Percentiles rank a stretch among this genome's conserved stretches.
phyloP scores from a whole-genome alignment of 2,888 invertebrate genomes.

The Sisyra terminalis region DNA sequence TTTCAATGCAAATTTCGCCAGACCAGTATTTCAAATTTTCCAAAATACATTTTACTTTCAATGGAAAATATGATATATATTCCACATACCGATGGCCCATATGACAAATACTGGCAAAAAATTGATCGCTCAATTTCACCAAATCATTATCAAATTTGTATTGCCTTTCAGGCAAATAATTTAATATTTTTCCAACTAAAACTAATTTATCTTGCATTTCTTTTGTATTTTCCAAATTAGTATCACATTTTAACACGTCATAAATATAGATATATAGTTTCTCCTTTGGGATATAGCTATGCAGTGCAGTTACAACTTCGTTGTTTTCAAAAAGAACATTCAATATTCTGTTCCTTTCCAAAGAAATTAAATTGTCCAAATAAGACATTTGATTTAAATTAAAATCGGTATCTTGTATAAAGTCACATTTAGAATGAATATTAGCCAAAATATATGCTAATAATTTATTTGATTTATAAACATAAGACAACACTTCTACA shows the following conservation, averaged over 20 bases:
- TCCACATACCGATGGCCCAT: slow-evolving; percentile 25
- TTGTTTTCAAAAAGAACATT: slow-evolving; percentile 38
- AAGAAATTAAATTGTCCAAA: slow-evolving; percentile 39
- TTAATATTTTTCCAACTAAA: slow-evolving; percentile 28
- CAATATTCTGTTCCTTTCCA: slow-evolving; percentile 34
- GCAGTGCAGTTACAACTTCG: slow-evolving; percentile 39
- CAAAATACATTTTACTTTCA: slow-evolving; percentile 33
- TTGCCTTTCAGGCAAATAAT: slow-evolving; percentile 39
- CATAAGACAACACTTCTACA: slow-evolving; percentile 38
- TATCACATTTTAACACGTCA: slow-evolving; percentile 10
- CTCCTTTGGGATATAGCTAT: slow-evolving; percentile 34
- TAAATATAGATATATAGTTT: slow-evolving; percentile 34
- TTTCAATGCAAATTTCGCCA: slow-evolving; percentile 34
- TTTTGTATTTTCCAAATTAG: slow-evolving; percentile 11
- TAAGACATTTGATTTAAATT: slow-evolving; percentile 36
- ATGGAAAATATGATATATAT: slow-evolving; percentile 31
- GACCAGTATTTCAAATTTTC: slow-evolving; percentile 38
- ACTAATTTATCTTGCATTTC: slow-evolving; percentile 9
- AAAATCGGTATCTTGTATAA: slow-evolving; percentile 32
- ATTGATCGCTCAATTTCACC: slow-evolving; percentile 37
- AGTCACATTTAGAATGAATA: slow-evolving; percentile 37
- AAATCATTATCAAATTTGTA: slow-evolving; percentile 33
- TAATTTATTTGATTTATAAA: slow-evolving; percentile 50
- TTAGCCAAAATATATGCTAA: slow-evolving; percentile 49
- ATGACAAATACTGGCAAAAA: slow-evolving; percentile 35